Evolutionary conservation across 2,113 vertebrate species (phyloP), one percentile per base, ranked within the genome.

Genomic region (Anthoscopus minutus): DNA sequence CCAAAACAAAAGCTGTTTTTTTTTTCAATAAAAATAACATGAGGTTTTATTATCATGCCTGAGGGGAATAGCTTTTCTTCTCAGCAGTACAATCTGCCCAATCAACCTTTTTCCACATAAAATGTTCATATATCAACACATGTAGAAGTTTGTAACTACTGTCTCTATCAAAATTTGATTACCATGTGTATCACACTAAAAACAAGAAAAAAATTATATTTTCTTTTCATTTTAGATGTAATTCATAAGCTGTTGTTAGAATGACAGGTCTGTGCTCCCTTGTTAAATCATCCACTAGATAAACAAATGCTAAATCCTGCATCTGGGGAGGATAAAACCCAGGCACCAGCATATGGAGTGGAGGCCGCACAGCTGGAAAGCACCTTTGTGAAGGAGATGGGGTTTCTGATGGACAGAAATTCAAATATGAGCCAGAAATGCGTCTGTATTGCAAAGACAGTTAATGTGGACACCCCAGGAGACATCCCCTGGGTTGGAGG

Each of bases 111-210:
- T 81, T 11, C 12, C 13, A 33, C 10, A 44, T 51, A 88, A 69
- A 60, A 33, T 4, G 2, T 60, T 48, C 3, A 18, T 40, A 13
- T 62, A 27, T 74, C 44, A 56, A 48, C 10, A 47, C 9, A 51
- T 20, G 28, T 2, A 12, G 10, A 78, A 89, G 40, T 61, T 48
- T 57, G 7, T 15, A 60, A 35, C 22, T 48, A 37, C 23, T 3
- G 0, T 38, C 22, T 71, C 30, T 62, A 24, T 84, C 31, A 79
- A 78, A 42, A 79, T 42, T 11, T 47, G 45, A 40, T 72, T 17
- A 40, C 4, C 23, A 5, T 9, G 4, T 22, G 3, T 28, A 2
- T 56, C 17, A 76, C 1, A 1, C 2, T 48, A 27, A 76, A 81
- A 81, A 16, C 8, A 73, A 61, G 19, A 6, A 51, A 42, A 64